Evolutionary conservation across 2,888 invertebrate species (phyloP), one percentile per base, ranked within the genome.

Genomic region (Melanargia galathea): DNA sequence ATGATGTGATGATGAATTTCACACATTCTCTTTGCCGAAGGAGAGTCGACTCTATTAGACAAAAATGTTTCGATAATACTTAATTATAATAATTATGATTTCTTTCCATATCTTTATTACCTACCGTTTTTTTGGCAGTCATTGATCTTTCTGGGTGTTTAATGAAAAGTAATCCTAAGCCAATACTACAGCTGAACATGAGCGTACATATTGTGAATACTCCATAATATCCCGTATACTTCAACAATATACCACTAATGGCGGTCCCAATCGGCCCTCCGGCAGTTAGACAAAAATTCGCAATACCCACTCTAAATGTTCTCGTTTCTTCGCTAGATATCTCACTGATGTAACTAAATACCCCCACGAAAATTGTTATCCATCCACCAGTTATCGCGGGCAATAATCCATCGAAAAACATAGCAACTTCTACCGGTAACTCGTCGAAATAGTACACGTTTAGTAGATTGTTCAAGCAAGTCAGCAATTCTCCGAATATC

Each of bases 281-380:
- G 2, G 84, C 85, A 1, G 89, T 88, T n/a, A 88, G 69, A 67
- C 90, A 90, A 46, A 90, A 74, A 65, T 87, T 89, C 0, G 86
- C 85, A 16, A 94, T 82, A 1, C 94, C 93, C 5, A 94, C 90
- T 70, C 94, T 80, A 56, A 92, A 85, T 0, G 94, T 94, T 73
- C 94, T 90, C 0, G 90, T 82, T 62, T 93, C 90, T 22, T 89
- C 85, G 69, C 84, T 87, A 2, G 93, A 92, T 52, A 93, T 82
- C 64, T 93, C 93, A 74, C 93, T 91, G 0, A 94, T 90, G 70
- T 94, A 94, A 65, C 92, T 92, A 83, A 93, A 92, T 46, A 92
- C 85, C 40, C 93, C 92, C 88, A 93, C 90, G 61, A 92, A 92
- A 20, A 90, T 88, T 0, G 90, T 83, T n/a, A 92, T 87, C 92